Base-by-base conservation (phyloP, 2,797 vertebrate genomes). In the Ceryle rudis region DNA sequence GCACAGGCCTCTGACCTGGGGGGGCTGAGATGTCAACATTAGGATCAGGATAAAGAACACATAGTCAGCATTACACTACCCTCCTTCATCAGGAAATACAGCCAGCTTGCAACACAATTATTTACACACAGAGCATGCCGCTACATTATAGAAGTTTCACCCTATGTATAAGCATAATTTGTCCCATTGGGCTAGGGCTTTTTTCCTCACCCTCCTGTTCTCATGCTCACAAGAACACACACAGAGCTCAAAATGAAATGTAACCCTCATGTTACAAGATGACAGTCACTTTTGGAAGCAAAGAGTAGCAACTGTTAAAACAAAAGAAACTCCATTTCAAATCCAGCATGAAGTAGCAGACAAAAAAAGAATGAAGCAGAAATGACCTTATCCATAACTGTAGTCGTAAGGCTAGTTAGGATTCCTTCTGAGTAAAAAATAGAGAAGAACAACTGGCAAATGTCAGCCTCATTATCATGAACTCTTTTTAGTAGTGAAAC, bases 391-490 rank as follows among this genome's bases (percentile, higher is more conserved):
- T 66, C 83, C 60, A 12, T 82, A 90, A 93, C 72, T 67, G 37
- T 5, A 95, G 49, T 54, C 61, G 81, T 61, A 70, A 93, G 71
- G 80, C 89, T 90, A 83, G 91, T 91, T 79, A 95, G 91, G 84
- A 97, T 97, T 97, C 95, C 93, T 93, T 94, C 70, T 23, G 71
- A 91, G 92, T 51, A 85, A 97, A 97, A 97, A 96, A 97, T 96
- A 97, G 95, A 89, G 61, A 80, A 58, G 89, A 96, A 85, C 96
- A 97, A 97, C 96, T 97, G 96, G 95, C 90, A 96, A 93, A 96
- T 96, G 92, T 95, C 94, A 96, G 79, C 58, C 41, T 96, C 91
- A 94, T 96, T 96, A 95, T 89, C 65, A 79, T 46, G 81, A 94
- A 54, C 86, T 90, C 84, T 33, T 96, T 96, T 95, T 93, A 96